phyloP scores from a whole-genome alignment of 2,797 vertebrate species.

The Petrocephalus sullivani region DNA sequence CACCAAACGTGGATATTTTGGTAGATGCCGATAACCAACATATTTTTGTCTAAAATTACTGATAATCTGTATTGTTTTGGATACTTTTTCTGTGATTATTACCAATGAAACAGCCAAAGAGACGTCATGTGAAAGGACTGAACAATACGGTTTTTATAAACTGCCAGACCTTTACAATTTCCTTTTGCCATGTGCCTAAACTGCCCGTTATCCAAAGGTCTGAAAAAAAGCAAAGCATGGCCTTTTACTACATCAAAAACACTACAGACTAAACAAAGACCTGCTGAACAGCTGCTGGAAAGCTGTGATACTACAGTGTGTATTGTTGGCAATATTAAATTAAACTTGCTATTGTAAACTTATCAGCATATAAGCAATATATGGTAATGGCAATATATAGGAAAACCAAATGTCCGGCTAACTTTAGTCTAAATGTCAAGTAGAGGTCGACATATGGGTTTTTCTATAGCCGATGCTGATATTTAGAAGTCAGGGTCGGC shows the following conservation, averaged over 20 bases:
- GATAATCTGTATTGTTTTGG: not conserved
- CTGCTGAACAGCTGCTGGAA: not conserved
- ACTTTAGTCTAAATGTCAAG: not conserved
- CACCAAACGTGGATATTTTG: not conserved
- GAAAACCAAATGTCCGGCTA: not conserved
- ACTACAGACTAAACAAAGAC: not conserved
- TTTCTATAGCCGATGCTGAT: not conserved
- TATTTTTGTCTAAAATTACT: not conserved
- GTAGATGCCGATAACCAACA: not conserved
- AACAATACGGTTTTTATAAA: not conserved
- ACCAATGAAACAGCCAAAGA: not conserved
- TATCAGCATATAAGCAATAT: not conserved
- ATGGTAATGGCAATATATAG: not conserved
- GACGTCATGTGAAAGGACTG: not conserved
- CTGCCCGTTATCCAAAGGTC: not conserved
- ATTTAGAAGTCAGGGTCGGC: not conserved
- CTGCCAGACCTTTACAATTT: not conserved
- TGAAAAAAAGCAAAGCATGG: not conserved
- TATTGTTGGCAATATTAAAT: not conserved
- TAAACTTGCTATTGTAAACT: not conserved
- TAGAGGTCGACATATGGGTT: not conserved
- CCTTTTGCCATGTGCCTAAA: not conserved
- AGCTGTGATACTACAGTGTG: not conserved
- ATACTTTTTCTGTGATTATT: not conserved
- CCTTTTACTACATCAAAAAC: not conserved